These are phyloP conservation scores for Drosophila maculinotata DNA, from an alignment of 2,888 invertebrate genomes.

Conservation along the genomic window DNA sequence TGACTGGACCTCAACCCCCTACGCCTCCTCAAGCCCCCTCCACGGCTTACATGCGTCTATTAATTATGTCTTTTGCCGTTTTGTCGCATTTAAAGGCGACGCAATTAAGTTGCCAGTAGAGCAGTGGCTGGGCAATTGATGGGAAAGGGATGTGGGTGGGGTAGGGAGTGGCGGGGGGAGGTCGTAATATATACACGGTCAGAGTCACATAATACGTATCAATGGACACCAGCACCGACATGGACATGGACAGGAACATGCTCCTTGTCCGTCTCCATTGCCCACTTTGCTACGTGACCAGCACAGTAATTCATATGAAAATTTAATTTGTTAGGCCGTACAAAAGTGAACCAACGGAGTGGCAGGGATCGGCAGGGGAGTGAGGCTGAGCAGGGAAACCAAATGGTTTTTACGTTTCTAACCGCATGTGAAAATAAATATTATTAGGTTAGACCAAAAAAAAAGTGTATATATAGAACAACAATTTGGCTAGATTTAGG, in stretches of 20 bases:
- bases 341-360: slow-evolving; percentile 25
- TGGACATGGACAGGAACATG: slow-evolving; percentile 22
- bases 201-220: slow-evolving; percentile 77
- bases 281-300: slow-evolving; percentile 68
- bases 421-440: slow-evolving; percentile 78
- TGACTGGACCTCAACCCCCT: slow-evolving; percentile 15
- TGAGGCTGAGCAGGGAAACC: slow-evolving; percentile 46
- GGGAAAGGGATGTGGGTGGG: not conserved
- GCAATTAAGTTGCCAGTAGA: slow-evolving; percentile 66
- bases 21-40: no score
- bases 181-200: slow-evolving; percentile 55
- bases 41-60: slow-evolving; percentile 62
- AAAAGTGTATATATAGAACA: not conserved
- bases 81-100: slow-evolving; percentile 76
- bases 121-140: not conserved
- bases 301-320: slow-evolving; percentile 78
- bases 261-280: slow-evolving; percentile 27
- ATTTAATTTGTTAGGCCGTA: slow-evolving; percentile 71
- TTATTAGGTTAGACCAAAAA: slow-evolving; percentile 55
- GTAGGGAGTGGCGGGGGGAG: not conserved
- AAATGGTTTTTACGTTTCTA: slow-evolving; percentile 66
- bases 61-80: slow-evolving; percentile 80
- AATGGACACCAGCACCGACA: slow-evolving; percentile 62
- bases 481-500: not conserved
- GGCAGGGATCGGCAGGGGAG: not conserved